These are phyloP conservation scores for Aegithalos caudatus DNA, from an alignment of 2,113 vertebrate species.

Conservation along the genomic window DNA sequence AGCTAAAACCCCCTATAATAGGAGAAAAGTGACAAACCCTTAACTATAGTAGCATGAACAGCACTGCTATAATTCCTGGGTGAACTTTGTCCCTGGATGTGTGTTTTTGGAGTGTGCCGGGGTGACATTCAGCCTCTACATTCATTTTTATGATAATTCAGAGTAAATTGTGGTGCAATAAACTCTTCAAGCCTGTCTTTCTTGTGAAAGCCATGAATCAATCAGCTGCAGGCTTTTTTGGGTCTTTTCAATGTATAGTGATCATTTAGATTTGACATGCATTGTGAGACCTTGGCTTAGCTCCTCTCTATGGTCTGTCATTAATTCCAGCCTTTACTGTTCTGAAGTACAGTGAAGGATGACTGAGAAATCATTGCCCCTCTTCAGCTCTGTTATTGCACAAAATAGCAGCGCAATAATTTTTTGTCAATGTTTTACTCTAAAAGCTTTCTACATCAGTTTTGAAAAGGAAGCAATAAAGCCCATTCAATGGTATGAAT, in stretches of 20 bases:
- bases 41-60: slow-evolving; percentile 44
- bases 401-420: slow-evolving; percentile 93
- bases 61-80: slow-evolving; percentile 43
- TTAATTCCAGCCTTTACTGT: slow-evolving; percentile 90
- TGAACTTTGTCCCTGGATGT: slow-evolving; percentile 77
- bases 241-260: slow-evolving; percentile 83
- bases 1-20: slow-evolving; percentile 37
- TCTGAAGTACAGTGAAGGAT: slow-evolving; percentile 96
- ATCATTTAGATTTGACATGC: slow-evolving; percentile 92
- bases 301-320: slow-evolving; percentile 86
- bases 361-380: slow-evolving; percentile 93
- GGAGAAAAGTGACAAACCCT: slow-evolving; percentile 49
- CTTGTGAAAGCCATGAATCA: slow-evolving; percentile 89
- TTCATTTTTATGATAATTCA: slow-evolving; percentile 86
- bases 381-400: slow-evolving; percentile 90
- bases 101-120: slow-evolving; percentile 76
- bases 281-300: slow-evolving; percentile 89
- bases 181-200: slow-evolving; percentile 87
- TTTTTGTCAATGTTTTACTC: slow-evolving; percentile 97
- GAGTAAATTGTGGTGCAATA: slow-evolving; percentile 86
- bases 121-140: slow-evolving; percentile 79
- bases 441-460: slow-evolving; percentile 96
- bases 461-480: slow-evolving; percentile 99
- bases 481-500: slow-evolving; percentile 95
- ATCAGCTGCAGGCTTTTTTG: slow-evolving; percentile 87